phyloP scores from a whole-genome alignment of 30 jellyfish, hydroid and myxozoan genomes.

The Chrysaora quinquecirrha region DNA sequence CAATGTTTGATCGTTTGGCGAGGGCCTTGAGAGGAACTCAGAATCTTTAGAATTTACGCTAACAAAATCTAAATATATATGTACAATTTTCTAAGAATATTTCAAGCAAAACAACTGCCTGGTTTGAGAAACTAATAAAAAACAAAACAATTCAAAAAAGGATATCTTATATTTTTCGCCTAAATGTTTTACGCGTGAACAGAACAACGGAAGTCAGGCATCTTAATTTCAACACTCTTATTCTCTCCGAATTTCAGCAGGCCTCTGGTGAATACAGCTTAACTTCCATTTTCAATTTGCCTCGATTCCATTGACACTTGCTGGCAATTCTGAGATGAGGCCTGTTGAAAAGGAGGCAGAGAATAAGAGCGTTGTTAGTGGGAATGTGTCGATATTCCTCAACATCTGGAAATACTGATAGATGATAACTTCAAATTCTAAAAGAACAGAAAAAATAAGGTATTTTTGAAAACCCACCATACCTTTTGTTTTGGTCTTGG shows the following conservation, averaged over 20 bases:
- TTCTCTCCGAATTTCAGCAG: neutral
- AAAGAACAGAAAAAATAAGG: too few relatives aligned
- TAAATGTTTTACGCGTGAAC: too few relatives aligned
- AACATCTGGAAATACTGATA: neutral
- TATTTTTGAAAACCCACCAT: neutral
- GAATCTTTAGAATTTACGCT: too few relatives aligned
- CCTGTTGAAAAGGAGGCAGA: conserved; percentile 82
- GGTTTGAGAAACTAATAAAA: too few relatives aligned
- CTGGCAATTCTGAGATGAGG: conserved; percentile 37
- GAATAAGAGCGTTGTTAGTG: conserved; percentile 62
- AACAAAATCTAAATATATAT: too few relatives aligned
- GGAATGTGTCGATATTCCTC: neutral
- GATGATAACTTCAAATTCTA: neutral
- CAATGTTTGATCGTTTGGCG: too few relatives aligned
- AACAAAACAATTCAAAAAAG: too few relatives aligned
- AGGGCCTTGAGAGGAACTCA: too few relatives aligned
- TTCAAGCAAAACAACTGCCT: too few relatives aligned
- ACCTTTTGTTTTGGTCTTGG: conserved; percentile 15
- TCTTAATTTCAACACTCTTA: conserved; percentile 30
- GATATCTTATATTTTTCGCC: too few relatives aligned
- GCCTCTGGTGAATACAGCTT: neutral
- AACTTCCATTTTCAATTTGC: conserved; percentile 28
- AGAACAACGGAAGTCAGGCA: too few relatives aligned
- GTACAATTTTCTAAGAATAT: too few relatives aligned
- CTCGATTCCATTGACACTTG: conserved; percentile 41